These are phyloP conservation scores for Pachyramphus minor DNA, from an alignment of 2,113 vertebrate species.

Conservation along the genomic window DNA sequence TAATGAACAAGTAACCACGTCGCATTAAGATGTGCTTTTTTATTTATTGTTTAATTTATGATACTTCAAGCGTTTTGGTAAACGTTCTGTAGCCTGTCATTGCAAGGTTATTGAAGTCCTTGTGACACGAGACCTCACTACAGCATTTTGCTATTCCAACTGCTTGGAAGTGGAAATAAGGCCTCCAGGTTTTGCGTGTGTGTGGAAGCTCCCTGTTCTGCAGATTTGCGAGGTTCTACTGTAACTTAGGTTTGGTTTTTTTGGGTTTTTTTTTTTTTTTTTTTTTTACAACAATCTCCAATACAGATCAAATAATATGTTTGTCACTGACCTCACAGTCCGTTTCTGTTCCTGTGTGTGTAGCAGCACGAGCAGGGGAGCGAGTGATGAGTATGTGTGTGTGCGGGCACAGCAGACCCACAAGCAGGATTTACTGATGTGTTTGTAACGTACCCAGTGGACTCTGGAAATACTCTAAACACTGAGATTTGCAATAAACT, in stretches of 20 bases:
- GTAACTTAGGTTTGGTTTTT: not conserved
- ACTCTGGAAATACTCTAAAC: conserved; percentile 72
- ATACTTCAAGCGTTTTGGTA: conserved; percentile 54
- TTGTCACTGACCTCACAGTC: conserved; percentile 64
- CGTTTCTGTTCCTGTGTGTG: conserved; percentile 48
- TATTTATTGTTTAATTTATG: conserved; percentile 66
- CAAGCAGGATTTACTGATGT: conserved; percentile 32
- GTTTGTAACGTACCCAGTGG: conserved; percentile 56
- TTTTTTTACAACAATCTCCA: conserved; percentile 39
- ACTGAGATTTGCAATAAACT: conserved; percentile 78
- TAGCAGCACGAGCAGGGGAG: conserved; percentile 58
- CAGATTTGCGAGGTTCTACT: conserved; percentile 60
- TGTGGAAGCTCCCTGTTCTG: conserved; percentile 56
- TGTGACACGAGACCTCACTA: conserved; percentile 59
- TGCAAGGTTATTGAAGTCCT: conserved; percentile 30
- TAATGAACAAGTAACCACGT: not conserved
- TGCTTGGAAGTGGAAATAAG: conserved; percentile 48
- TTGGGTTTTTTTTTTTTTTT: not conserved
- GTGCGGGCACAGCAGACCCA: conserved; percentile 33
- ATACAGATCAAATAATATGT: conserved; percentile 16
- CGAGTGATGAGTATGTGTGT: conserved; percentile 47
- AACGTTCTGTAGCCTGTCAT: conserved; percentile 42
- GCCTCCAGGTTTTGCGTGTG: conserved; percentile 38
- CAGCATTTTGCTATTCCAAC: conserved; percentile 59
- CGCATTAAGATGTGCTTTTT: not conserved